These are phyloP conservation scores for Ariopsis seemanni DNA, from an alignment of 2,113 vertebrate species.

Conservation along the genomic window DNA sequence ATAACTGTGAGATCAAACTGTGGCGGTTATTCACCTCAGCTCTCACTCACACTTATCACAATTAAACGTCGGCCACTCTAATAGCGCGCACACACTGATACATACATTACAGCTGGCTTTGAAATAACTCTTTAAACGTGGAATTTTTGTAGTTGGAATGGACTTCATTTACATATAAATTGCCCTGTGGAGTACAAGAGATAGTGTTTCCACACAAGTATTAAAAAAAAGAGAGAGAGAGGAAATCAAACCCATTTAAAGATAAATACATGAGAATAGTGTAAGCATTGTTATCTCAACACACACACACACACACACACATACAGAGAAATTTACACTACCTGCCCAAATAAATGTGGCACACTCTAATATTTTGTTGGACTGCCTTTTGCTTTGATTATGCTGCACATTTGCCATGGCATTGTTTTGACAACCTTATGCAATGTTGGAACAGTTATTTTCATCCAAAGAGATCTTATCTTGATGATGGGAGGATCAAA, in stretches of 20 bases:
- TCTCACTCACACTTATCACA: conserved; percentile 23
- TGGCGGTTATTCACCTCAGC: conserved; percentile 11
- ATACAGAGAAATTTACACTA: no score
- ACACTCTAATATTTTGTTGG: no score
- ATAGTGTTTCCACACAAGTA: conserved; percentile 13
- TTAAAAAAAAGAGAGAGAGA: no score
- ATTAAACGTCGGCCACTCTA: conserved; percentile 21
- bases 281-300: not conserved
- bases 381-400: no score
- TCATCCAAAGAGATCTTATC: no score
- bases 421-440: no score
- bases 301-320: not conserved
- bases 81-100: conserved; percentile 34
- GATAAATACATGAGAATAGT: conserved; percentile 26
- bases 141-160: conserved; percentile 16
- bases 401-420: no score
- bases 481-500: no score
- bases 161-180: conserved; percentile 46
- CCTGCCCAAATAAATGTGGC: no score
- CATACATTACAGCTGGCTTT: conserved; percentile 36
- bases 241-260: not conserved
- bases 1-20: conserved; percentile 33
- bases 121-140: conserved; percentile 38
- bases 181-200: conserved; percentile 30
- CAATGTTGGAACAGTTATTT: no score